Evolutionary conservation across 2,888 invertebrate species (phyloP), one percentile per base, ranked within the genome.

Genomic region (Acleris literana): DNA sequence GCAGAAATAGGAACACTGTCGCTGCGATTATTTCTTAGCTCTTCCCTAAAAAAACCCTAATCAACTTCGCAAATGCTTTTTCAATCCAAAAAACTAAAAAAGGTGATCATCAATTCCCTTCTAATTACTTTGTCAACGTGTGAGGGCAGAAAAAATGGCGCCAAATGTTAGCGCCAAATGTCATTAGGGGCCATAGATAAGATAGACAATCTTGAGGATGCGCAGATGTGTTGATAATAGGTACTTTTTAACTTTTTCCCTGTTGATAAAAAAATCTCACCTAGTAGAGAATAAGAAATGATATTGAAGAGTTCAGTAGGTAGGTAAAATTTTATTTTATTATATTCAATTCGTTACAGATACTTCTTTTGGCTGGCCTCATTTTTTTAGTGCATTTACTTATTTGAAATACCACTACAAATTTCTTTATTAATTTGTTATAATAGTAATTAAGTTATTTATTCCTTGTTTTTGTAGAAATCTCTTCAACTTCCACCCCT

Each of bases 121-220:
- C 74, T 83, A 83, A 82, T 82, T 79, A 80, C 71, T 63, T 72
- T 74, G 76, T 79, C 76, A 77, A 76, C 79, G 87, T 87, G 88
- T 89, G 87, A 85, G 86, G 86, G 74, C 74, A 76, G 39, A 39
- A 39, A 74, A 78, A 76, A 73, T 74, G 87, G 86, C 87, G 87
- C 87, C 87, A 83, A 85, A 83, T 76, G 80, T 82, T 83, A 78
- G 81, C 82, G 82, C 85, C 81, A 78, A 80, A 80, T 68, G 82
- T 82, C 84, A 80, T 86, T 85, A 85, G 71, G 72, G 71, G 74
- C 75, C 79, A 81, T 72, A 85, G 86, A 87, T 86, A 86, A n/a
- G 74, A 73, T 73, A 82, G 77, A 74, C 62, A 81, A 82, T 83
- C 84, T 79, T 56, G 57, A 68, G 68, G 54, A 69, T 66, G 60